Evolutionary conservation across 2,797 vertebrate genomes (phyloP), one percentile per base, ranked within the genome.

Genomic region (Chiloscyllium punctatum): DNA sequence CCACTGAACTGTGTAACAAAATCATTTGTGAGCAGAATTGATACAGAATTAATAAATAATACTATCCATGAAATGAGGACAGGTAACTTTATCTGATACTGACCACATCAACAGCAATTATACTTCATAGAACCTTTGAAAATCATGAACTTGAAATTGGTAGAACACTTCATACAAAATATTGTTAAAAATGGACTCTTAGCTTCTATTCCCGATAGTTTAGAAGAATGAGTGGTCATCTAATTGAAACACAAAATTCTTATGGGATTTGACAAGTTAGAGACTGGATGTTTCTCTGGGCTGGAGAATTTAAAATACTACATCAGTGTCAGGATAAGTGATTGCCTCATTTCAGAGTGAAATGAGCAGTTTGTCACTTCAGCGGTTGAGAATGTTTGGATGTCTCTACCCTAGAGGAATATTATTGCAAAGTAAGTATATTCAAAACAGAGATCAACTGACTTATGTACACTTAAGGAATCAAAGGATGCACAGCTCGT

Each of bases 1-100:
- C 51, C 87, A 62, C 51, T 90, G 87, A 90, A 90, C 57, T 90
- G 13, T 30, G 86, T 57, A 90, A 90, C 57, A 90, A 62, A 62
- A 90, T 3, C 33, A 18, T 21, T 91, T 68, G 57, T 30, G 57
- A 86, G 42, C 42, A 51, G 48, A 51, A 53, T 33, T 27, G 25
- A 37, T 92, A 62, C 51, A 57, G 30, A 62, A 92, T 92, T 68
- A 92, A 92, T 92, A n/a, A n/a, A 91, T 91, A 91, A 91, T 62
- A 66, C 30, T 25, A 68, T 37, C n/a, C 21, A 68, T 92, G 57
- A 68, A 92, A 42, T 7, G 5, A 18, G 53, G 8, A 68, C 18
- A 18, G 88, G 15, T 91, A 66, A 51, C 8, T 68, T 92, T 33
- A 7, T 37, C 33, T 11, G 23, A n/a, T 16, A 66, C 57, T 91